phyloP scores from a whole-genome alignment of 35 echinoderm and acorn worm genomes.

The Hemicentrotus pulcherrimus region DNA sequence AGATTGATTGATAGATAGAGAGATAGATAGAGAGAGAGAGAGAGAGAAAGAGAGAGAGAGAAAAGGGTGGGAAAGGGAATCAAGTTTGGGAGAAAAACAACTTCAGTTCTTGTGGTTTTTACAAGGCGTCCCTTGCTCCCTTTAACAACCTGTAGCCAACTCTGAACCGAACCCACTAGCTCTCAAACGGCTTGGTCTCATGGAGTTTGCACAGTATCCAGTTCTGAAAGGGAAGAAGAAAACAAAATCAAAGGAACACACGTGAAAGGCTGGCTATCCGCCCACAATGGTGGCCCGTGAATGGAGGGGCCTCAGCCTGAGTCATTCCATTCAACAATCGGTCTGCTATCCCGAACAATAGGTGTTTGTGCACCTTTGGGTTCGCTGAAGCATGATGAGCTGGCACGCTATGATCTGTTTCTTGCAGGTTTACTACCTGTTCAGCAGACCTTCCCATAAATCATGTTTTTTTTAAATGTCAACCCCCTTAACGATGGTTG shows the following conservation, averaged over 20 bases:
- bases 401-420: not conserved
- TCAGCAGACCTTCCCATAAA: not conserved
- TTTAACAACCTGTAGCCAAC: not conserved
- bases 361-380: not conserved
- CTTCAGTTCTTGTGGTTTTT: not conserved
- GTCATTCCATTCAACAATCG: not conserved
- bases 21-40: too few species aligned
- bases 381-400: not conserved
- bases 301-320: not conserved
- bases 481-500: not conserved
- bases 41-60: too few species aligned
- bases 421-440: not conserved
- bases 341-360: not conserved
- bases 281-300: not conserved
- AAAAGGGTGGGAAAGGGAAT: not conserved
- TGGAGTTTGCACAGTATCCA: not conserved
- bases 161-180: not conserved
- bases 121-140: not conserved
- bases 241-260: not conserved
- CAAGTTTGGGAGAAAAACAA: not conserved
- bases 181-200: not conserved
- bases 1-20: not conserved
- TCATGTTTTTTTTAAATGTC: not conserved
- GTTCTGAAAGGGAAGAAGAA: not conserved
- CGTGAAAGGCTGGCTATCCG: not conserved